Conservation (phyloP, 2,113 vertebrate species). For the Noctilio leporinus region DNA sequence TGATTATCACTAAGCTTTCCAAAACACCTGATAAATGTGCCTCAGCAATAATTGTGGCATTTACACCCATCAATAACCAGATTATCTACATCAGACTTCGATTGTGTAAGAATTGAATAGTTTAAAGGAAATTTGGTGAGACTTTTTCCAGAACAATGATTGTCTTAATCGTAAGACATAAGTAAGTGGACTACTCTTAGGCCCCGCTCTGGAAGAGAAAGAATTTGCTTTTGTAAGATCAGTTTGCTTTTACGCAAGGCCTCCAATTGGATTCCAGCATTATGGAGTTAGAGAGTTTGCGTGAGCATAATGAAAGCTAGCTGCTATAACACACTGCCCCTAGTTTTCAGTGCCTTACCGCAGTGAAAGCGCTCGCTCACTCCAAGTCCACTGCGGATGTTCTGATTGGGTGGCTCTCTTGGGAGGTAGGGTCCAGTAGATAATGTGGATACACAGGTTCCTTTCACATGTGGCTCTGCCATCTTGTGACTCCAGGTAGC, state of each 20-base stretch:
- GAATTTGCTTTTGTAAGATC: neutral
- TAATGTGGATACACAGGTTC: neutral
- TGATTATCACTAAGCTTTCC: neutral
- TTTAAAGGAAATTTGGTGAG: neutral
- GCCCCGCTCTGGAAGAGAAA: neutral
- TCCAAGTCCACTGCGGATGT: neutral
- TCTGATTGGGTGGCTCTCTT: neutral
- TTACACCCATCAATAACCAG: neutral
- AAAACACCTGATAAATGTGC: neutral
- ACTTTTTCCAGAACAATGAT: neutral
- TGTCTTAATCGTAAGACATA: neutral
- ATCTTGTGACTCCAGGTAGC: neutral
- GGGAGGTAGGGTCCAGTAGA: neutral
- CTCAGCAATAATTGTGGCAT: neutral
- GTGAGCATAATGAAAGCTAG: neutral
- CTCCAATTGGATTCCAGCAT: neutral
- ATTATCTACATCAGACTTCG: neutral
- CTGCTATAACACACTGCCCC: neutral
- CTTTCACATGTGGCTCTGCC: neutral
- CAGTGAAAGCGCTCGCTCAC: neutral
- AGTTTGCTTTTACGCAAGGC: neutral
- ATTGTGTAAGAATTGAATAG: neutral
- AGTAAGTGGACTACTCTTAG: neutral
- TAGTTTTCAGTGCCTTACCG: neutral
- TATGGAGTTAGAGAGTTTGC: neutral